Evolutionary conservation across 2,113 vertebrate genomes (phyloP).

Genomic region (Alosa alosa): DNA sequence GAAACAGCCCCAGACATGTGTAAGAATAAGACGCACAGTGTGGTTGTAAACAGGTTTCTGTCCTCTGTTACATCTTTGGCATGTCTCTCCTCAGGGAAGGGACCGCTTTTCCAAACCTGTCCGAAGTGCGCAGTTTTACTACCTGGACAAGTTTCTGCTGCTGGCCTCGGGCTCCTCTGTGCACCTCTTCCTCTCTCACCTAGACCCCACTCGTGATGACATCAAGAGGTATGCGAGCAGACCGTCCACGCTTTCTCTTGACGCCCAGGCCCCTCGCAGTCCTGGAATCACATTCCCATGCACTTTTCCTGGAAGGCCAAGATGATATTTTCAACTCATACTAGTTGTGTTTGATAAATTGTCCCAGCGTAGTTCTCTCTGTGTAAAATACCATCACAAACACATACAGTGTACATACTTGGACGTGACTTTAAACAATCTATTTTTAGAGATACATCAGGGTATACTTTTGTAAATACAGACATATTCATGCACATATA

Average conservation of each 20-base stretch:
- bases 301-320: neutral
- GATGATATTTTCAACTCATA: constrained; percentile 1
- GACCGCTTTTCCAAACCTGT: constrained; percentile 69
- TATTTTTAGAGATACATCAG: constrained; percentile 3
- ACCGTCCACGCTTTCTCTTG: neutral
- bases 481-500: neutral
- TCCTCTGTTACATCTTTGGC: neutral
- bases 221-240: constrained; percentile 72
- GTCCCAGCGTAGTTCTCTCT: neutral
- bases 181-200: constrained; percentile 70
- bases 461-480: neutral
- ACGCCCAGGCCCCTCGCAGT: neutral
- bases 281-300: neutral
- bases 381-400: constrained; percentile 9
- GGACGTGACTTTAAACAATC: neutral
- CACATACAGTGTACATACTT: neutral
- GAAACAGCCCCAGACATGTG: neutral
- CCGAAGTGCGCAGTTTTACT: constrained; percentile 82
- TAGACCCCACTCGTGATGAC: constrained; percentile 71
- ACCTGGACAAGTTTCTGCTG: constrained; percentile 81
- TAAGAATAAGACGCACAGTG: neutral
- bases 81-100: constrained; percentile 66
- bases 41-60: neutral
- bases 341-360: neutral
- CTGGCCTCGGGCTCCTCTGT: constrained; percentile 78